Evolutionary conservation across 2,113 vertebrate species (phyloP).

Genomic region (Henicopernis longicauda): DNA sequence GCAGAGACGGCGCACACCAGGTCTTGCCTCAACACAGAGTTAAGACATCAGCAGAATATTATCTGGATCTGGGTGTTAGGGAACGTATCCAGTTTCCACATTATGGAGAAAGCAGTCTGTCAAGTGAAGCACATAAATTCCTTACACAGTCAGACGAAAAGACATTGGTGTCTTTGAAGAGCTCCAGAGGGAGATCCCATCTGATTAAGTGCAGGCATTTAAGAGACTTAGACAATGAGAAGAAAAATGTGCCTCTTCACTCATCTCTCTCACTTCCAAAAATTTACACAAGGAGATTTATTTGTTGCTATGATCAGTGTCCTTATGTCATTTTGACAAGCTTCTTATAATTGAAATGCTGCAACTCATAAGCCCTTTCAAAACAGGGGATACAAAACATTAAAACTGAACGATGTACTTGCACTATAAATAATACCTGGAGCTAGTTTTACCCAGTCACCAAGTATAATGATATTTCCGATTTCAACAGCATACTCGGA

Average conservation of each 20-base stretch:
- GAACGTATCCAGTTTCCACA: neutral
- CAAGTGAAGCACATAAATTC: slow-evolving; percentile 26
- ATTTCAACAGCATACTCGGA: neutral
- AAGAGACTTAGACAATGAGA: neutral
- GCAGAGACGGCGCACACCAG: neutral
- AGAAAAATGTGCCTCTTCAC: slow-evolving; percentile 1
- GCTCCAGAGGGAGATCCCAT: slow-evolving; percentile 14
- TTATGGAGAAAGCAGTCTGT: neutral
- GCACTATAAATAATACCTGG: neutral
- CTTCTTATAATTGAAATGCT: neutral
- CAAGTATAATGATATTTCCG: neutral
- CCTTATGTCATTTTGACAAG: neutral
- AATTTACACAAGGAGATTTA: neutral
- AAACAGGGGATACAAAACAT: neutral
- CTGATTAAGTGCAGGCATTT: slow-evolving; percentile 13
- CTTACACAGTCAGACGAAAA: neutral
- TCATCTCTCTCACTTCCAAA: neutral
- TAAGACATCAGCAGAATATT: neutral
- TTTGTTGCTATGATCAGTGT: neutral
- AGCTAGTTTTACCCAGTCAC: neutral
- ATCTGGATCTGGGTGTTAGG: neutral
- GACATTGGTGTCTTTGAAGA: neutral
- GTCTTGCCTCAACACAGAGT: neutral
- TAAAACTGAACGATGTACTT: neutral
- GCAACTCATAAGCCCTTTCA: neutral